phyloP scores from a whole-genome alignment of 2,797 vertebrate genomes.

The Gobionotothen gibberifrons region DNA sequence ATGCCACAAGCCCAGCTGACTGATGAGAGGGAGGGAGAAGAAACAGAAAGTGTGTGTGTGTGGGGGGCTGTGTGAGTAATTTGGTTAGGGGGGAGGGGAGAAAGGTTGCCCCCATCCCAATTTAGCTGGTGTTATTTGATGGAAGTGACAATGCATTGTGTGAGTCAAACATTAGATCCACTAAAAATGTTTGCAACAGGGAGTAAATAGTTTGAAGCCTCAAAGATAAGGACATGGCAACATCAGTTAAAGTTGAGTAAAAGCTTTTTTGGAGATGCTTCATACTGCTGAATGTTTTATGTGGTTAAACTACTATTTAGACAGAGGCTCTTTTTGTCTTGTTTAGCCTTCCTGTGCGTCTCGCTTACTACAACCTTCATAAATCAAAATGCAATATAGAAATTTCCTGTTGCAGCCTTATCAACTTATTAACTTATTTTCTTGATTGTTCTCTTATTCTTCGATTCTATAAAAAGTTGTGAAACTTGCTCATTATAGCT shows the following conservation, averaged over 20 bases:
- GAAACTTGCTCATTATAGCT: neutral
- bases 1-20: slow-evolving; percentile 64
- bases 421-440: neutral
- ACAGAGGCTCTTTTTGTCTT: neutral
- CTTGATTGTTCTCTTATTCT: neutral
- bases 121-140: slow-evolving; percentile 55
- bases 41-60: slow-evolving; percentile 53
- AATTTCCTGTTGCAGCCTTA: neutral
- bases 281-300: neutral
- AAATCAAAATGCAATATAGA: neutral
- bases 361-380: neutral
- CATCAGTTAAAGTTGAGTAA: neutral
- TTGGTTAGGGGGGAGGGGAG: slow-evolving; percentile 19
- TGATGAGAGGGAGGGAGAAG: slow-evolving; percentile 68
- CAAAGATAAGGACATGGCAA: neutral
- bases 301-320: neutral
- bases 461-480: neutral
- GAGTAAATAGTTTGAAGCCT: neutral
- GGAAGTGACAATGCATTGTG: slow-evolving; percentile 21
- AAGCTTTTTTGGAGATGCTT: neutral
- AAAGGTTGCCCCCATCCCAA: slow-evolving; percentile 25
- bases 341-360: neutral
- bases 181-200: neutral
- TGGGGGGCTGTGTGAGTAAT: slow-evolving; percentile 36
- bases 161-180: slow-evolving; percentile 3